phyloP scores from a whole-genome alignment of 2,113 vertebrate genomes.

The Datnioides undecimradiatus region DNA sequence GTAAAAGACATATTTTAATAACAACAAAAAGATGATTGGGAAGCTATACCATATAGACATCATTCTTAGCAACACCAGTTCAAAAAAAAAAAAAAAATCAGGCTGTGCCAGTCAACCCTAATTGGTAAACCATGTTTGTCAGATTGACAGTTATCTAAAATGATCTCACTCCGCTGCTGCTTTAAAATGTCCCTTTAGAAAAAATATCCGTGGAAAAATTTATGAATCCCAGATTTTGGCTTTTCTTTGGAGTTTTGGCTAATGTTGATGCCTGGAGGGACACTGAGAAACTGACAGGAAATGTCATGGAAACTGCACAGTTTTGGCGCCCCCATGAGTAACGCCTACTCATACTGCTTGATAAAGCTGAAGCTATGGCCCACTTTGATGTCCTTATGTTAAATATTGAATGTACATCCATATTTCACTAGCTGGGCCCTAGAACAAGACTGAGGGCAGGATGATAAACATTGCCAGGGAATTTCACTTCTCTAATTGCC shows the following conservation, averaged over 20 bases:
- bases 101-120: too few relatives aligned
- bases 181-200: not conserved
- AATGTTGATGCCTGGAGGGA: not conserved
- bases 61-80: too few relatives aligned
- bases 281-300: slow-evolving; percentile 8
- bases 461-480: slow-evolving; percentile 69
- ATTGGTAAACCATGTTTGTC: too few relatives aligned
- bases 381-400: slow-evolving; percentile 73
- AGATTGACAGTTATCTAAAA: not conserved
- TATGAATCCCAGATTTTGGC: not conserved
- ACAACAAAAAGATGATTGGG: too few relatives aligned
- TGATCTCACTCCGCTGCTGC: not conserved
- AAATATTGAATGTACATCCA: slow-evolving; percentile 80
- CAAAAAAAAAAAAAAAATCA: too few relatives aligned
- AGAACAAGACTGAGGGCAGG: slow-evolving; percentile 62
- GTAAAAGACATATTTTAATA: too few relatives aligned
- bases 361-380: slow-evolving; percentile 47
- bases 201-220: not conserved
- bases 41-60: too few relatives aligned
- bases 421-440: slow-evolving; percentile 71
- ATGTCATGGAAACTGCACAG: slow-evolving; percentile 29
- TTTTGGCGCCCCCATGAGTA: slow-evolving; percentile 41
- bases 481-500: slow-evolving; percentile 73
- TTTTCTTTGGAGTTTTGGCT: not conserved
- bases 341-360: slow-evolving; percentile 10